Percentiles rank a stretch among this genome's conserved stretches.
phyloP scores from a whole-genome alignment of 2,797 vertebrate genomes.

The Phrynocephalus guinanensis region DNA sequence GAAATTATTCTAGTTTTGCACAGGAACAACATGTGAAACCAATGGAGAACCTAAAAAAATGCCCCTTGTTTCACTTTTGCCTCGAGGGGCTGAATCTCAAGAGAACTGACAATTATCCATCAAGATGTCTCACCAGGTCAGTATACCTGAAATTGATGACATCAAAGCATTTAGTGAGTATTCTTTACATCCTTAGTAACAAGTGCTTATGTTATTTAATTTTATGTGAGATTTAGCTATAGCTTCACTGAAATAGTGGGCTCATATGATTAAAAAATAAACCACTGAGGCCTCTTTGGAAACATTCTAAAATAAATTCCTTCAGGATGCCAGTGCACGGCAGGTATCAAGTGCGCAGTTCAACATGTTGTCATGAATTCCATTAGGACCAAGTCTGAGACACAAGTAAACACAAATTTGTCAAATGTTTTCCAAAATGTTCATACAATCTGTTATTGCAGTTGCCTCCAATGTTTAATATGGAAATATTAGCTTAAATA shows the following conservation, averaged over 20 bases:
- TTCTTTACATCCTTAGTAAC: too few relatives aligned
- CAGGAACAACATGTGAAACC: too few relatives aligned
- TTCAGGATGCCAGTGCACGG: not conserved
- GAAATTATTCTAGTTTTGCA: too few relatives aligned
- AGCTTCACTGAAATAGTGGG: not conserved
- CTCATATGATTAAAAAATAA: not conserved
- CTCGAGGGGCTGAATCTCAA: too few relatives aligned
- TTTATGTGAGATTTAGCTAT: not conserved
- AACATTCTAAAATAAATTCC: slow-evolving; percentile 15
- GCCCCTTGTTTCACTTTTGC: too few relatives aligned
- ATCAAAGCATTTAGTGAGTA: too few relatives aligned
- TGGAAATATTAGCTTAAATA: slow-evolving; percentile 29
- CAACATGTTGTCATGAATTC: slow-evolving; percentile 25
- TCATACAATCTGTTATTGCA: slow-evolving; percentile 33
- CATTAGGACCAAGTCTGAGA: slow-evolving; percentile 13
- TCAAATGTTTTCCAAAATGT: slow-evolving; percentile 19
- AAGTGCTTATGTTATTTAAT: not conserved
- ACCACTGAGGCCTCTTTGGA: not conserved
- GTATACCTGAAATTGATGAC: too few relatives aligned
- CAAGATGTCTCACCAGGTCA: too few relatives aligned
- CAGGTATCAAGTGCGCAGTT: slow-evolving; percentile 3
- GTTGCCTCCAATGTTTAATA: slow-evolving; percentile 27
- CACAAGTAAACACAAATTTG: slow-evolving; percentile 20
- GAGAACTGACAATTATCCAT: too few relatives aligned
- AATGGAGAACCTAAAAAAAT: too few relatives aligned